Conservation (phyloP, 2,797 vertebrate genomes). For the Pangasius djambal region DNA sequence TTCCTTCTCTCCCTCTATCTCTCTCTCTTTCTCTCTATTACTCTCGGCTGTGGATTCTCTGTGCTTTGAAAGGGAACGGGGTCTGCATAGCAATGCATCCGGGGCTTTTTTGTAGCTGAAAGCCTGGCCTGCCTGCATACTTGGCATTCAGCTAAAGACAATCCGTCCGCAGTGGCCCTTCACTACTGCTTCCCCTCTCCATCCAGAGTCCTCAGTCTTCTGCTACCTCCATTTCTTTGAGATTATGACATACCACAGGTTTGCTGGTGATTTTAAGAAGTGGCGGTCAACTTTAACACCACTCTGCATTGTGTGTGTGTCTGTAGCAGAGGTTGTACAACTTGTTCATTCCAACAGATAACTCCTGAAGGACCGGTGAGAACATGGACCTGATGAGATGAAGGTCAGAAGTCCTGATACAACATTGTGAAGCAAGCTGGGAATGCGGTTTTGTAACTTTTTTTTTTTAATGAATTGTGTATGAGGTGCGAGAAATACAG, state of each 20-base stretch:
- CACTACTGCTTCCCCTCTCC: neutral
- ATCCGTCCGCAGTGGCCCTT: constrained; percentile 1
- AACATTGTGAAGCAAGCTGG: neutral
- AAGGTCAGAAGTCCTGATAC: constrained; percentile 8
- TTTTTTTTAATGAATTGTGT: constrained; percentile 30
- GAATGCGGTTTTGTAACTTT: neutral
- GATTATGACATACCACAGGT: neutral
- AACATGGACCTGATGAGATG: constrained; percentile 12
- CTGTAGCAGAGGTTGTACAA: neutral
- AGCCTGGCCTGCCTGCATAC: constrained; percentile 35
- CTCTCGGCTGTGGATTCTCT: constrained; percentile 22
- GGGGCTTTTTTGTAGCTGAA: constrained; percentile 35
- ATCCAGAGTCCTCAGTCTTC: neutral
- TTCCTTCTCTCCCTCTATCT: constrained; percentile 7
- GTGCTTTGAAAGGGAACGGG: constrained; percentile 38
- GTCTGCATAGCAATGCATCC: constrained; percentile 50
- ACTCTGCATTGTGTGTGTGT: neutral
- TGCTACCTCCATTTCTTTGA: neutral
- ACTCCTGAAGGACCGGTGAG: constrained; percentile 1
- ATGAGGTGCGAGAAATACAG: constrained; percentile 24
- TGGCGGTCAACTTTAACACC: neutral
- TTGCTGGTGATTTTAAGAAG: neutral
- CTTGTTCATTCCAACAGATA: neutral
- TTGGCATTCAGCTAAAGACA: constrained; percentile 44
- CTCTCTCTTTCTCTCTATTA: constrained; percentile 16